Percentiles rank a stretch among this genome's conserved stretches.
phyloP scores from a whole-genome alignment of 2,797 vertebrate species.

The Melanotaenia trifasciata region DNA sequence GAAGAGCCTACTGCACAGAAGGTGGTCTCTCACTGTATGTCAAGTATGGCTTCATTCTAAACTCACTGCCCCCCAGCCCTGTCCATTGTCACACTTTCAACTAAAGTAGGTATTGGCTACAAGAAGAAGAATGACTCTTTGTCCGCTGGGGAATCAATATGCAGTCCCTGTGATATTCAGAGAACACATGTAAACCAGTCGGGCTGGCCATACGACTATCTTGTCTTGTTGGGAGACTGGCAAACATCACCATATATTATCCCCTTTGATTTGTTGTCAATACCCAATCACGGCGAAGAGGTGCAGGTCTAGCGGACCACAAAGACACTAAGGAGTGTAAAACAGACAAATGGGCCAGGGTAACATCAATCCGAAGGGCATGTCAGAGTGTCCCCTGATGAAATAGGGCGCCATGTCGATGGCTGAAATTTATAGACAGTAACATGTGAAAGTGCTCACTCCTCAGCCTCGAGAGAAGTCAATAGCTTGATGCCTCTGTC shows the following conservation, averaged over 20 bases:
- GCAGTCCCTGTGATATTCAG: slow-evolving; percentile 78
- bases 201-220: slow-evolving; percentile 73
- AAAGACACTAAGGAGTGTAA: slow-evolving; percentile 84
- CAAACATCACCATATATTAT: slow-evolving; percentile 84
- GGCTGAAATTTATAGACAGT: slow-evolving; percentile 85
- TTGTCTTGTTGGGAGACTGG: slow-evolving; percentile 79
- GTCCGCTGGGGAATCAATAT: slow-evolving; percentile 81
- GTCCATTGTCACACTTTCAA: slow-evolving; percentile 79
- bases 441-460: slow-evolving; percentile 82
- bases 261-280: slow-evolving; percentile 88
- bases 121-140: slow-evolving; percentile 78
- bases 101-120: slow-evolving; percentile 79
- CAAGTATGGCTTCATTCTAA: slow-evolving; percentile 88
- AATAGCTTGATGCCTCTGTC: slow-evolving; percentile 75
- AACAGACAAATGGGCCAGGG: slow-evolving; percentile 84
- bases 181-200: slow-evolving; percentile 84
- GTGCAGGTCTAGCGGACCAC: slow-evolving; percentile 77
- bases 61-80: slow-evolving; percentile 60
- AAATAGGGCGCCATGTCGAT: slow-evolving; percentile 75
- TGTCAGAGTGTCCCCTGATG: slow-evolving; percentile 78
- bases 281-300: slow-evolving; percentile 84
- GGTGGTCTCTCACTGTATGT: slow-evolving; percentile 79
- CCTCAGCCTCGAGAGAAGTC: slow-evolving; percentile 77
- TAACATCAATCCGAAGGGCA: slow-evolving; percentile 84
- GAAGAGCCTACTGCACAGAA: slow-evolving; percentile 63